Conservation (phyloP, 1,140 invertebrate species). For the Cheumatopsyche charites region DNA sequence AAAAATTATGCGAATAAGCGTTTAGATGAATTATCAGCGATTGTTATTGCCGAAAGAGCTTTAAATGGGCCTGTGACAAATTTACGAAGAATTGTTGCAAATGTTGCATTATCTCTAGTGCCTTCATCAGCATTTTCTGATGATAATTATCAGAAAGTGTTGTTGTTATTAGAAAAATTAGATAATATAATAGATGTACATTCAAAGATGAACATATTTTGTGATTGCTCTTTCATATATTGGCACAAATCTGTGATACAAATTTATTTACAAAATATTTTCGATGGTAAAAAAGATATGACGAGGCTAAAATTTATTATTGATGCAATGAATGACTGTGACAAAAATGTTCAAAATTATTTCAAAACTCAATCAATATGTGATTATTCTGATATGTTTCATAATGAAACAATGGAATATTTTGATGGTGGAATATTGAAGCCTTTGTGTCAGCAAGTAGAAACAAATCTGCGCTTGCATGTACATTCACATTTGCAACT, state of each 20-base stretch:
- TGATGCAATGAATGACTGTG: conserved; percentile 68
- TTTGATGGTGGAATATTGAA: conserved; percentile 66
- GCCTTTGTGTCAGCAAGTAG: conserved; percentile 83
- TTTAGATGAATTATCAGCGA: conserved; percentile 68
- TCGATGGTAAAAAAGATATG: conserved; percentile 67
- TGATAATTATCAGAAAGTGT: conserved; percentile 62
- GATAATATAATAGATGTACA: conserved; percentile 68
- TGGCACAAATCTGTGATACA: conserved; percentile 81
- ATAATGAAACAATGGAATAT: conserved; percentile 52
- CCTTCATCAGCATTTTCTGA: conserved; percentile 62
- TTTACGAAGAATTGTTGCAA: conserved; percentile 68
- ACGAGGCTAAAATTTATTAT: conserved; percentile 71
- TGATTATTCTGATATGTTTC: conserved; percentile 52
- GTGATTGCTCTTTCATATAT: conserved; percentile 80
- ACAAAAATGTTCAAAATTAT: conserved; percentile 51
- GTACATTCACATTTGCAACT: conserved; percentile 90
- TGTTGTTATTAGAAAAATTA: conserved; percentile 66
- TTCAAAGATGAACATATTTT: conserved; percentile 65
- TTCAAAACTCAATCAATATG: conserved; percentile 51
- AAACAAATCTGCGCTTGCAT: conserved; percentile 88
- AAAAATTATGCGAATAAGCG: conserved; percentile 60
- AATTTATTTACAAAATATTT: conserved; percentile 76
- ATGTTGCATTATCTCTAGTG: conserved; percentile 72
- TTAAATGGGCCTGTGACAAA: conserved; percentile 73
- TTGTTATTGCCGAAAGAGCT: conserved; percentile 74